These are phyloP conservation scores for Willowsia nigromaculata DNA, from an alignment of 2,888 invertebrate genomes.

Conservation along the genomic window DNA sequence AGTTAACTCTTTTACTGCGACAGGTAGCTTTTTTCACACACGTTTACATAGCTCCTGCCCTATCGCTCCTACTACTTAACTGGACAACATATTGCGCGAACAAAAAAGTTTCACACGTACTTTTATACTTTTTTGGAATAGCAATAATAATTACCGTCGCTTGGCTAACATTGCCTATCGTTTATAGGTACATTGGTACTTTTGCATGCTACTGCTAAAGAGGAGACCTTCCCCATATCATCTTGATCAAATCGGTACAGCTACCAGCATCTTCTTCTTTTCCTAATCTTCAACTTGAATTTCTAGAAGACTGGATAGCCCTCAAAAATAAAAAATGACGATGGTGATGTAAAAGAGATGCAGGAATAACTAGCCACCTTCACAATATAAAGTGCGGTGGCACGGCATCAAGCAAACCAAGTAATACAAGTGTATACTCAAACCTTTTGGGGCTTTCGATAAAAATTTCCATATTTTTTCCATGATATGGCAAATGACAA, in stretches of 20 bases:
- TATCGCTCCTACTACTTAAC: not conserved
- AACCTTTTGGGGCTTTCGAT: conserved; percentile 33
- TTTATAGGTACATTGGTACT: not conserved
- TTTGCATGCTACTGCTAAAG: conserved; percentile 14
- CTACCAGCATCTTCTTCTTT: conserved; percentile 45
- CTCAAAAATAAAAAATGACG: conserved; percentile 41
- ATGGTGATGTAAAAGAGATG: not conserved
- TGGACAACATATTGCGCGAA: conserved; percentile 17
- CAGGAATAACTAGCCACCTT: conserved; percentile 14
- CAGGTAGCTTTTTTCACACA: not conserved
- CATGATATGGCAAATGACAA: conserved; percentile 1
- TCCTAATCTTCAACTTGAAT: conserved; percentile 44
- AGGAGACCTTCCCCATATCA: conserved; percentile 32
- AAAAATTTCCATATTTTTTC: conserved; percentile 58
- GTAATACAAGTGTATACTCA: conserved; percentile 1
- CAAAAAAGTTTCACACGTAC: conserved; percentile 42
- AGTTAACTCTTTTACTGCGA: conserved; percentile 14
- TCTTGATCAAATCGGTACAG: not conserved
- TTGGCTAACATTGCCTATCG: not conserved
- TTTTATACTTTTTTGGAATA: conserved; percentile 33
- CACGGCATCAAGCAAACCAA: not conserved
- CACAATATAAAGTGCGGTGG: not conserved
- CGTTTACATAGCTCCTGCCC: not conserved
- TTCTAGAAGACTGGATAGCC: conserved; percentile 58
- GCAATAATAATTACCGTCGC: not conserved